These are phyloP conservation scores for Hozukius guyotensis DNA, from an alignment of 2,797 vertebrate species.

Conservation along the genomic window DNA sequence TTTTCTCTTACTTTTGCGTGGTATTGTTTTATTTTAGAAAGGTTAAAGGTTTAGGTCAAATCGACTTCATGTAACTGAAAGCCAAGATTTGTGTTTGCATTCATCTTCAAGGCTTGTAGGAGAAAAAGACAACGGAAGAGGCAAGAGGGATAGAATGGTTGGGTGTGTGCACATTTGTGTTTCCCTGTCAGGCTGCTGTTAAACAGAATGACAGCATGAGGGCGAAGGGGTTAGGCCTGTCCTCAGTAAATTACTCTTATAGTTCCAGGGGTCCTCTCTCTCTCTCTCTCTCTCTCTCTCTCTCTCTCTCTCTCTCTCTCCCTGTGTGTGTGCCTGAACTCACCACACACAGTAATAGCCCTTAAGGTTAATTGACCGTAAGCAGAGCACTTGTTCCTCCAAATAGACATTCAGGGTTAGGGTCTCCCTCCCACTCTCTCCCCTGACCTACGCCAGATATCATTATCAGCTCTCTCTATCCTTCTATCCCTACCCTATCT, in stretches of 20 bases:
- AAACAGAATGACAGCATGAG: slow-evolving; percentile 53
- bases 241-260: slow-evolving; percentile 67
- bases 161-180: slow-evolving; percentile 31
- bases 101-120: neutral
- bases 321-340: slow-evolving; percentile 14
- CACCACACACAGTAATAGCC: slow-evolving; percentile 65
- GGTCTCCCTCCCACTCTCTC: slow-evolving; percentile 49
- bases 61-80: neutral
- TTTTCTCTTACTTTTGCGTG: neutral
- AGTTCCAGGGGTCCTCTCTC: neutral
- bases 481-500: slow-evolving; percentile 5
- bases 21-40: neutral
- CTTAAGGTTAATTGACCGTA: slow-evolving; percentile 82
- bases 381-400: slow-evolving; percentile 76
- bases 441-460: slow-evolving; percentile 64
- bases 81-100: neutral
- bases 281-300: neutral
- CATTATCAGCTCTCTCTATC: slow-evolving; percentile 61
- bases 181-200: slow-evolving; percentile 50
- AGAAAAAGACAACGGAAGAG: neutral
- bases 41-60: neutral
- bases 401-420: slow-evolving; percentile 73
- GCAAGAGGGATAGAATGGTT: neutral
- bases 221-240: slow-evolving; percentile 37
- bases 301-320: neutral